These are phyloP conservation scores for Tipula lateralis DNA, from an alignment of 2,888 invertebrate species.

Conservation along the genomic window DNA sequence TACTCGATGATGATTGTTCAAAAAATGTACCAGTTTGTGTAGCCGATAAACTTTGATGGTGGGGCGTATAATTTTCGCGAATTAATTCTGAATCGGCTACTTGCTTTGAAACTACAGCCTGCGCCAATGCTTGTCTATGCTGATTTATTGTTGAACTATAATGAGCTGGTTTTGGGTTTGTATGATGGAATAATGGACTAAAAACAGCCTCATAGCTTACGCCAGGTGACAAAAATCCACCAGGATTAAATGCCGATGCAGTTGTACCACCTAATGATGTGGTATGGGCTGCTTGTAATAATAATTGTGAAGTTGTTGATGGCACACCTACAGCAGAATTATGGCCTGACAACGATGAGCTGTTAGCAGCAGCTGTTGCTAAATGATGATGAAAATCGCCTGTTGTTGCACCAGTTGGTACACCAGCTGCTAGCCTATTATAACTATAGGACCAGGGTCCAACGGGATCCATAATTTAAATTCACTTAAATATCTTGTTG, in stretches of 20 bases:
- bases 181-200: conserved; percentile 76
- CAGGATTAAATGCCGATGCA: conserved; percentile 63
- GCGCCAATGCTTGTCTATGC: conserved; percentile 59
- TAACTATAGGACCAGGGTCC: conserved; percentile 84
- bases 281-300: conserved; percentile 59
- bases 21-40: conserved; percentile 44
- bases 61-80: conserved; percentile 55
- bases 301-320: conserved; percentile 61
- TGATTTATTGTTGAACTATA: conserved; percentile 59
- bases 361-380: conserved; percentile 50
- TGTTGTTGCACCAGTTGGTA: conserved; percentile 63
- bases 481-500: neutral
- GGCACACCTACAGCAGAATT: conserved; percentile 51
- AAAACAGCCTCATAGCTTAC: conserved; percentile 79
- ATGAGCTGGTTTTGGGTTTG: conserved; percentile 67
- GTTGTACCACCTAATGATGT: conserved; percentile 60
- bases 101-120: conserved; percentile 53
- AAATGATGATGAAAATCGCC: conserved; percentile 65
- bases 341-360: conserved; percentile 43
- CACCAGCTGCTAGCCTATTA: conserved; percentile 71
- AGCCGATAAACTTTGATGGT: conserved; percentile 47
- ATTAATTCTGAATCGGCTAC: conserved; percentile 55
- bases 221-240: conserved; percentile 68
- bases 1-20: conserved; percentile 43
- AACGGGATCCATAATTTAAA: conserved; percentile 71